Conservation (phyloP, 1,140 invertebrate species). For the Atta colombica region DNA sequence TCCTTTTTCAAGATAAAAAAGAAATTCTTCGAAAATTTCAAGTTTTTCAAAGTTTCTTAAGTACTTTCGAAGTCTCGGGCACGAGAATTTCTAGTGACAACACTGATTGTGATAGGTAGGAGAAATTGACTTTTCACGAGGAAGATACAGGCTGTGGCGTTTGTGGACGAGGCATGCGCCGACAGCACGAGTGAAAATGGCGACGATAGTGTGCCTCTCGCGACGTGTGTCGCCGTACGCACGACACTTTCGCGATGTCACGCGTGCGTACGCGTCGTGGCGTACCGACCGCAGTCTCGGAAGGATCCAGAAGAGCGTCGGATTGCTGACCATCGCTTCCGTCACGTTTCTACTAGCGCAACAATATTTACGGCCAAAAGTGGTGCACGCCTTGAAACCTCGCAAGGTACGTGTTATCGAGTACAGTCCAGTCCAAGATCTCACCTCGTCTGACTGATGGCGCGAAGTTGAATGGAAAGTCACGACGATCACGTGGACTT, state of each 20-base stretch:
- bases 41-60: too few relatives aligned
- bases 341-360: conserved; percentile 69
- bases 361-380: conserved; percentile 63
- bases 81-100: background rate
- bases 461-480: conserved; percentile 33
- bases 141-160: too few relatives aligned
- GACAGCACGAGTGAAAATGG: conserved; percentile 64
- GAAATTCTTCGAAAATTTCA: too few relatives aligned
- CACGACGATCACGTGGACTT: conserved; percentile 42
- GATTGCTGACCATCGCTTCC: conserved; percentile 67
- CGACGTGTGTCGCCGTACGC: conserved; percentile 19
- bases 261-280: conserved; percentile 55
- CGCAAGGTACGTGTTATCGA: conserved; percentile 74
- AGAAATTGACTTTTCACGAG: background rate
- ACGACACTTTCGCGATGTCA: conserved; percentile 60
- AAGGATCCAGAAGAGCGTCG: conserved; percentile 46
- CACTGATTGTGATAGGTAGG: background rate
- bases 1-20: too few relatives aligned
- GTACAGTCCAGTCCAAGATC: conserved; percentile 9
- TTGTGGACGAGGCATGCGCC: conserved; percentile 59
- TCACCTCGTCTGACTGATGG: background rate
- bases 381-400: conserved; percentile 75
- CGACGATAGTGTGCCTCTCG: conserved; percentile 65
- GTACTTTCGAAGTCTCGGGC: background rate
- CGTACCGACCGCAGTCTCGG: conserved; percentile 3